These are phyloP conservation scores for Athetis lepigone DNA, from an alignment of 2,888 invertebrate genomes.

Conservation along the genomic window DNA sequence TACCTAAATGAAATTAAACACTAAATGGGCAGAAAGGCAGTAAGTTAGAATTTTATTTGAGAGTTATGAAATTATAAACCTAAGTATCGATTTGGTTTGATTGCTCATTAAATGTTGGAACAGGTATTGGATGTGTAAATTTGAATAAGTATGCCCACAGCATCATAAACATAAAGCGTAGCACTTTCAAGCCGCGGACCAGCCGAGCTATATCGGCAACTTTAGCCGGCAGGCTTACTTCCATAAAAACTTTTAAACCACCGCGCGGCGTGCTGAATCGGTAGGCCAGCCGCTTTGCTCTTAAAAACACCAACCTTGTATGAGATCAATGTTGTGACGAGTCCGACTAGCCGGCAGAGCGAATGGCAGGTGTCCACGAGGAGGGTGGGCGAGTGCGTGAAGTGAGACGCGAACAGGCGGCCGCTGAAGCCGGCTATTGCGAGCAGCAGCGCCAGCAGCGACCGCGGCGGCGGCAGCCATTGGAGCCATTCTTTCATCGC, in stretches of 20 bases:
- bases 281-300: too few species aligned
- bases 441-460: slow-evolving; percentile 93
- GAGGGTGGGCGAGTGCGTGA: slow-evolving; percentile 97
- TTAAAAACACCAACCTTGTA: slow-evolving; percentile 82
- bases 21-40: not conserved
- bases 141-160: too few species aligned
- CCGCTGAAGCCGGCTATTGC: slow-evolving; percentile 94
- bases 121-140: too few species aligned
- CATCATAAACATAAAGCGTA: too few species aligned
- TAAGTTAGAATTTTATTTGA: not conserved
- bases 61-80: slow-evolving; percentile 1
- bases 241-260: too few species aligned
- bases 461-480: slow-evolving; percentile 93
- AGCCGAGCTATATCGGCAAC: too few species aligned
- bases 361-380: slow-evolving; percentile 98
- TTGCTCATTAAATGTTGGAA: not conserved
- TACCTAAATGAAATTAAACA: slow-evolving; percentile 17
- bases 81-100: not conserved
- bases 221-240: too few species aligned
- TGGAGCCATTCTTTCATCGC: slow-evolving; percentile 95
- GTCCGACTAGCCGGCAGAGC: slow-evolving; percentile 97
- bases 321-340: slow-evolving; percentile 88
- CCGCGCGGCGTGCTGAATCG: too few species aligned
- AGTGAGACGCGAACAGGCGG: slow-evolving; percentile 96
- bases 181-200: too few species aligned